Base-by-base conservation (phyloP, 2,888 invertebrate species). In the Artemia sinica region DNA sequence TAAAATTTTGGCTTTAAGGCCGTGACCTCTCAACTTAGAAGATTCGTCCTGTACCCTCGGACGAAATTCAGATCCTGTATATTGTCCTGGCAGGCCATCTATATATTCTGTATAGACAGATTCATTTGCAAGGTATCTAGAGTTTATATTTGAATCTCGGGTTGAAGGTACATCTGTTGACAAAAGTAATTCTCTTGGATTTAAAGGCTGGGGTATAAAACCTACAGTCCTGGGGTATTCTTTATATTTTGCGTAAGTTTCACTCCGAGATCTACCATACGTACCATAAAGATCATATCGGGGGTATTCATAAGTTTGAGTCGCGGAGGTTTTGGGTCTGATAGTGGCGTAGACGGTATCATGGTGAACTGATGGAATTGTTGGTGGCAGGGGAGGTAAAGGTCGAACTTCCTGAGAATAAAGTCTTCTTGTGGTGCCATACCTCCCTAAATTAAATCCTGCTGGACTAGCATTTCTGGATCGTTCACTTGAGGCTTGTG, bases 131-230 rank as follows among this genome's bases (percentile, higher is more conserved):
- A 58, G 28, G 28, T 58, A 28, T 58, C 10, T 58, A 10, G 63
- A 28, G 9, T 58, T 58, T 58, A 58, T 18, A 18, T 8, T 8
- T 58, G 9, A 58, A 8, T 8, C 14, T 14, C 58, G 58, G n/a
- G 58, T 14, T 58, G 58, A 58, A 8, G 58, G 58, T 14, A 14
- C n/a, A 14, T 58, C 58, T n/a, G 58, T 14, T 58, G 63, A 58
- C 14, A 18, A 58, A 28, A 18, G 28, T 11, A 58, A 28, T 58
- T 58, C 63, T 28, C 28, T 58, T 58, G n/a, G 63, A 58, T 58
- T 58, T n/a, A 58, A n/a, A 58, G 63, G 63, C 28, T 58, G 63
- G 6, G 41, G 41, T n/a, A 58, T 58, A 58, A 58, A 58, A 58
- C 28, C 63, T 18, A 58, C 63, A 18, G n/a, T 58, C 10, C 63